These are phyloP conservation scores for Drosophila suzukii DNA, from an alignment of 1,140 invertebrate species.

Conservation along the genomic window DNA sequence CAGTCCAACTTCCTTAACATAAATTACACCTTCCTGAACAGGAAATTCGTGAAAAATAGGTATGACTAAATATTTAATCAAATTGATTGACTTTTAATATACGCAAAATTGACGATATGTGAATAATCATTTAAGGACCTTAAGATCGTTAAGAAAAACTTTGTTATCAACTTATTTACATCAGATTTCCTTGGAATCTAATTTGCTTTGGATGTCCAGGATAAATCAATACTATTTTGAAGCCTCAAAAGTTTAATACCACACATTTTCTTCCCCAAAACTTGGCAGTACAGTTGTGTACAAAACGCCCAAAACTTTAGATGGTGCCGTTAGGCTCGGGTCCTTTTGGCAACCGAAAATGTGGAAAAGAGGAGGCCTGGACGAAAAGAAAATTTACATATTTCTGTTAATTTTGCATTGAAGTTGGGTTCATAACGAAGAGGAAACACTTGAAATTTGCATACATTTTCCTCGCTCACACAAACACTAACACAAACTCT, in stretches of 20 bases:
- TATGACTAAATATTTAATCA: neutral
- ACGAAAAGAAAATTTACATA: conserved; percentile 82
- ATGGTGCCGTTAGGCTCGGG: conserved; percentile 55
- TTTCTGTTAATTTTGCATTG: conserved; percentile 83
- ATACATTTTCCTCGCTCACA: conserved; percentile 72
- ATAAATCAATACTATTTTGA: conserved; percentile 2
- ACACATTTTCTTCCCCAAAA: conserved; percentile 54
- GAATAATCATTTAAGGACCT: neutral
- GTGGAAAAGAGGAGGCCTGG: conserved; percentile 40
- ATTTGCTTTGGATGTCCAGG: neutral
- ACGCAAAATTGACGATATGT: too few relatives aligned
- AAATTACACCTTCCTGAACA: neutral
- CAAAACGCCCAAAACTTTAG: conserved; percentile 42
- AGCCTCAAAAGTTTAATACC: conserved; percentile 7
- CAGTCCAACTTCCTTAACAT: neutral
- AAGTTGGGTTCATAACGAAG: conserved; percentile 84
- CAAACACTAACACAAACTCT: conserved; percentile 38
- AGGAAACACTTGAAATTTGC: conserved; percentile 84
- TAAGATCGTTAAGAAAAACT: neutral
- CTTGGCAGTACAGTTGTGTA: conserved; percentile 66
- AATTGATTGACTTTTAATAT: too few relatives aligned
- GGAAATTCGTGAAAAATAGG: neutral
- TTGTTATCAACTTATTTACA: neutral
- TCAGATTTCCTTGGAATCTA: neutral
- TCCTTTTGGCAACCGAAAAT: conserved; percentile 28